phyloP scores from a whole-genome alignment of 2,888 invertebrate species.

The Xylocampa areola region DNA sequence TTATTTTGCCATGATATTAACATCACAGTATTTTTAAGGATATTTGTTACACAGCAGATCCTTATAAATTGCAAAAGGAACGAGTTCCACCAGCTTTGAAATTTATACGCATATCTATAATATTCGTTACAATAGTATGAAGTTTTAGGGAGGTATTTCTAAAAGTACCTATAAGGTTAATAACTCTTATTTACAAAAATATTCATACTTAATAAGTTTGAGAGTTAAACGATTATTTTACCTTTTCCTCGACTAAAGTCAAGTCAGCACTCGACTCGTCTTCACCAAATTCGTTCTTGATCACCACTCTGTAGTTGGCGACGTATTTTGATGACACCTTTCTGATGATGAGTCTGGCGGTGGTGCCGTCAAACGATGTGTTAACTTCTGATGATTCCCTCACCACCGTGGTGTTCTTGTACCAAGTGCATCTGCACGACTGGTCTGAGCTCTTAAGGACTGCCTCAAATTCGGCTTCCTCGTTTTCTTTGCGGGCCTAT shows the following conservation, averaged over 20 bases:
- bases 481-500: slow-evolving; percentile 87
- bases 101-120: no score
- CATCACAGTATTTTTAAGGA: neutral
- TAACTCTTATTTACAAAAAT: no score
- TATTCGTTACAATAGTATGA: no score
- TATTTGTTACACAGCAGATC: neutral
- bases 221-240: slow-evolving; percentile 44
- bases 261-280: slow-evolving; percentile 96
- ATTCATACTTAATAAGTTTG: no score
- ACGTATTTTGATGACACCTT: slow-evolving; percentile 93
- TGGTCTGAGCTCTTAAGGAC: slow-evolving; percentile 94
- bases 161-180: no score
- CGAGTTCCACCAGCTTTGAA: no score
- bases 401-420: slow-evolving; percentile 94
- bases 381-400: slow-evolving; percentile 94
- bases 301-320: slow-evolving; percentile 95
- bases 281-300: slow-evolving; percentile 97
- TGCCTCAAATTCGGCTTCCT: slow-evolving; percentile 94
- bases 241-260: slow-evolving; percentile 92
- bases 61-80: no score
- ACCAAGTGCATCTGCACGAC: slow-evolving; percentile 95
- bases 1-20: neutral
- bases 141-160: no score
- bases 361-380: slow-evolving; percentile 95
- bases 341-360: slow-evolving; percentile 94